phyloP scores from a whole-genome alignment of 2,888 invertebrate species.

The Xylota segnis region DNA sequence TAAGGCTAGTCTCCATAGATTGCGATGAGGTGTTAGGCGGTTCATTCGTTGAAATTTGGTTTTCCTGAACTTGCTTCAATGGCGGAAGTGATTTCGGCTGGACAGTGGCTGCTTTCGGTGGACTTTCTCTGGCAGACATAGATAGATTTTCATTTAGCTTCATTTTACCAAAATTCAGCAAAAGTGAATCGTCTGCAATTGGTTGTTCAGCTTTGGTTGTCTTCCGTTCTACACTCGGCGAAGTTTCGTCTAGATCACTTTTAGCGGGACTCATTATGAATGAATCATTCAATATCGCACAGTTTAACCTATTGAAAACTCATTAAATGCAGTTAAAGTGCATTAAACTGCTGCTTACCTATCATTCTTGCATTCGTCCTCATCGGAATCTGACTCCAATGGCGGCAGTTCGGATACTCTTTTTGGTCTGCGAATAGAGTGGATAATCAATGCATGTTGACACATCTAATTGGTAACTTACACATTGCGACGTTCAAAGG shows the following conservation, averaged over 20 bases:
- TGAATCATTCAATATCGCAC: conserved; percentile 83
- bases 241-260: conserved; percentile 76
- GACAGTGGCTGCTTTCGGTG: conserved; percentile 16
- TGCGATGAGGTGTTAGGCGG: conserved; percentile 1
- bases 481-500: conserved; percentile 41
- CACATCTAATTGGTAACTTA: conserved; percentile 22
- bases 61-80: conserved; percentile 68
- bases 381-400: conserved; percentile 82
- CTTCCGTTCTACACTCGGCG: conserved; percentile 34
- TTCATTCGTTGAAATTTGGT: conserved; percentile 43
- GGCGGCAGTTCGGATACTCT: conserved; percentile 82
- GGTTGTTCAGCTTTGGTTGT: neutral
- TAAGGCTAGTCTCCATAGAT: conserved; percentile 79
- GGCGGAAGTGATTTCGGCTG: neutral
- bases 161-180: conserved; percentile 80
- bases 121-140: conserved; percentile 26
- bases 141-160: conserved; percentile 77
- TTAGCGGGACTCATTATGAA: conserved; percentile 81
- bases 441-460: neutral
- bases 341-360: conserved; percentile 43
- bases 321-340: neutral
- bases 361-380: conserved; percentile 79
- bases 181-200: conserved; percentile 78
- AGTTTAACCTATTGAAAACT: conserved; percentile 80
- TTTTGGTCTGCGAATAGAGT: conserved; percentile 79